These are phyloP conservation scores for Sebastes cheni DNA, from an alignment of 2,797 vertebrate species.

Conservation along the genomic window DNA sequence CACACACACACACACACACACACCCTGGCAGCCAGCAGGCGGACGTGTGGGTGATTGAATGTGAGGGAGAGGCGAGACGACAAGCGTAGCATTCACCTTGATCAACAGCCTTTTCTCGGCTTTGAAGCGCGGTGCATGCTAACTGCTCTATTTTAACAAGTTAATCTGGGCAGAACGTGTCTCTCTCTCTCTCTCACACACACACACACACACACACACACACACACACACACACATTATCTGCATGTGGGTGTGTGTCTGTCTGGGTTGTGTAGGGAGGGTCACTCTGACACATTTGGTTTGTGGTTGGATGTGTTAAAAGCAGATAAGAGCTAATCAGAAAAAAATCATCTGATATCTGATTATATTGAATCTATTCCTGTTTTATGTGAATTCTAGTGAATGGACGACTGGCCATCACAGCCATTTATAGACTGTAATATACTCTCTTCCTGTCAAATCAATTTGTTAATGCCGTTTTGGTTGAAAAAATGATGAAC, in stretches of 20 bases:
- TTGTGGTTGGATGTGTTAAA: background rate
- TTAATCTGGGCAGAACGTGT: conserved; percentile 58
- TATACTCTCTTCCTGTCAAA: background rate
- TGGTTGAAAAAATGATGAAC: background rate
- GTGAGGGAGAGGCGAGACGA: conserved; percentile 55
- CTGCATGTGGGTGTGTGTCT: background rate
- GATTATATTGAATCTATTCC: background rate
- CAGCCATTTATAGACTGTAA: background rate
- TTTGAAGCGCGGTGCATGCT: conserved; percentile 59
- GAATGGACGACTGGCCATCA: background rate
- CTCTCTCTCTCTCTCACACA: background rate
- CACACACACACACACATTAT: conserved; percentile 7
- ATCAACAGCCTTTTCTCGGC: conserved; percentile 68
- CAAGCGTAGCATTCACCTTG: conserved; percentile 74
- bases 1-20: background rate
- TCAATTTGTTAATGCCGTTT: background rate
- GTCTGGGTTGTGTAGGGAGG: background rate
- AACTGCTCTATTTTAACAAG: conserved; percentile 74
- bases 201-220: background rate
- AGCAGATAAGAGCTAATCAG: background rate
- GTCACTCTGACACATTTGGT: background rate
- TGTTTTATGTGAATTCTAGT: background rate
- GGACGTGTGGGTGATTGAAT: conserved; percentile 56
- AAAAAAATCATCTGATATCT: background rate
- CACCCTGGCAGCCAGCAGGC: conserved; percentile 20